phyloP scores from a whole-genome alignment of 2,797 vertebrate species.

The Micropoecilia bifurca region DNA sequence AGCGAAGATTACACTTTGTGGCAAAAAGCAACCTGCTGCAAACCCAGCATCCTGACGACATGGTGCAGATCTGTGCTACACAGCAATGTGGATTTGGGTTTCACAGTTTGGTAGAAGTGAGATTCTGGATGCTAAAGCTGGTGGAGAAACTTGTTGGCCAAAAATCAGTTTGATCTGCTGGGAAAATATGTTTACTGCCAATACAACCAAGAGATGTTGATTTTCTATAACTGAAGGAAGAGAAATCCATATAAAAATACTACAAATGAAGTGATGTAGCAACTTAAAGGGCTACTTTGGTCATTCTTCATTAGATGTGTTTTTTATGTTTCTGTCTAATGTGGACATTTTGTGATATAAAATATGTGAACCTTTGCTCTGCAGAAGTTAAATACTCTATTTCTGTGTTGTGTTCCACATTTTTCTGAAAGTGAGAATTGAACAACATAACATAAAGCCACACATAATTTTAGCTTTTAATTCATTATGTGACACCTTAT shows the following conservation, averaged over 20 bases:
- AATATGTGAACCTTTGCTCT: background rate
- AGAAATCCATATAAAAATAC: background rate
- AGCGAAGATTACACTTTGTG: background rate
- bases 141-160: background rate
- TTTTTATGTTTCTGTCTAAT: background rate
- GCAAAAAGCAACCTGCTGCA: background rate
- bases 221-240: background rate
- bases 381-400: background rate
- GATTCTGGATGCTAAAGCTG: background rate
- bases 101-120: background rate
- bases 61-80: background rate
- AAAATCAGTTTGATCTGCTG: background rate
- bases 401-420: background rate
- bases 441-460: background rate
- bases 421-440: background rate
- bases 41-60: background rate
- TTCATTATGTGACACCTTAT: background rate
- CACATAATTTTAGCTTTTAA: background rate
- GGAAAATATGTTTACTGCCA: background rate
- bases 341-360: background rate
- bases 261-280: background rate
- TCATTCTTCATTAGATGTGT: background rate
- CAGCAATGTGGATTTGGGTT: background rate
- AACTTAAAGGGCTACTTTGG: background rate
- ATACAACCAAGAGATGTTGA: background rate